A percentile compares a stretch with the other conserved stretches of the same genome.
Evolutionary conservation across 2,113 vertebrate species (phyloP).

Genomic region (Channa maculata): DNA sequence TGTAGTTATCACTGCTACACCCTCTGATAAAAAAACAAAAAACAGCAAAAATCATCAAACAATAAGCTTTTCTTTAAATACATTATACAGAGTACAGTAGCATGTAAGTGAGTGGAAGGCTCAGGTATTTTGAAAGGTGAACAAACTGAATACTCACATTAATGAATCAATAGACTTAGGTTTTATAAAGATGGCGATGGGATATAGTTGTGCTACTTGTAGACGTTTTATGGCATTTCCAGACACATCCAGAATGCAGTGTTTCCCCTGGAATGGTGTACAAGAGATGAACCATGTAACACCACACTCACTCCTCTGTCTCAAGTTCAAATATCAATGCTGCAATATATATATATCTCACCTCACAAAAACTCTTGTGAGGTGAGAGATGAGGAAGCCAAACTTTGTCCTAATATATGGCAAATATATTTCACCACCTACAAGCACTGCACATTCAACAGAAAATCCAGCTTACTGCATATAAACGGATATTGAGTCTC

Average conservation of each 20-base stretch:
- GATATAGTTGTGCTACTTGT: conserved; percentile 98
- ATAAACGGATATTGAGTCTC: conserved; percentile 48
- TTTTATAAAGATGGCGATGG: conserved; percentile 98
- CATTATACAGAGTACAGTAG: no score
- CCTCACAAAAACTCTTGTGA: neutral
- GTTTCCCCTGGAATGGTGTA: conserved; percentile 90
- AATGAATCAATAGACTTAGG: conserved; percentile 93
- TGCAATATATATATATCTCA: neutral
- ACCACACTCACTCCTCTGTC: neutral
- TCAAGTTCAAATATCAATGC: neutral
- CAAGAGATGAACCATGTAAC: conserved; percentile 25
- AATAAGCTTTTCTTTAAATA: no score
- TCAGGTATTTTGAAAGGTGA: no score
- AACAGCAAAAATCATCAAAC: no score
- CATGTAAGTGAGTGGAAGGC: no score
- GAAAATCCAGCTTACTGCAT: neutral
- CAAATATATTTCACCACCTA: neutral
- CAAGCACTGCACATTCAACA: no score
- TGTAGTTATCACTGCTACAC: no score
- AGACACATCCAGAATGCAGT: conserved; percentile 98
- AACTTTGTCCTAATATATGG: no score
- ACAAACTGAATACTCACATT: conserved; percentile 88
- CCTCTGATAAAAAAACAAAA: no score
- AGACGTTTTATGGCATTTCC: conserved; percentile 98
- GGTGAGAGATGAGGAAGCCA: no score